These are phyloP conservation scores for Agonopterix arenella DNA, from an alignment of 2,888 invertebrate species.

Conservation along the genomic window DNA sequence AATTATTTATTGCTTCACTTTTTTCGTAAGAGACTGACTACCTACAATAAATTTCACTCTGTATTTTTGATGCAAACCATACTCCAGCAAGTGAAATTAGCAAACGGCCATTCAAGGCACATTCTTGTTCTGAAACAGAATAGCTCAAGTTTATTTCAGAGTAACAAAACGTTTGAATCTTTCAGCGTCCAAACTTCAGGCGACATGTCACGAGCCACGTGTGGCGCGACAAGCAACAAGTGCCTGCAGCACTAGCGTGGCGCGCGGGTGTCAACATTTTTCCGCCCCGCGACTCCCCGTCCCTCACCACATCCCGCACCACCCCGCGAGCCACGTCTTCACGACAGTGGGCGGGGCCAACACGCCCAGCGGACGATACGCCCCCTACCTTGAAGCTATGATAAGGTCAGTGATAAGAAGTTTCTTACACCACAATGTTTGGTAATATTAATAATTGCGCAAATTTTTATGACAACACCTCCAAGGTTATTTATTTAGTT, in stretches of 20 bases:
- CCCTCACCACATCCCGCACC: conserved; percentile 22
- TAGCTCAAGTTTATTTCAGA: too few relatives aligned
- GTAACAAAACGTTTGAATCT: too few relatives aligned
- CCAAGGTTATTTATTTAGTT: too few relatives aligned
- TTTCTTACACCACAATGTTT: not conserved
- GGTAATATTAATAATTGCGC: too few relatives aligned
- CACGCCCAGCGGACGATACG: conserved; percentile 44
- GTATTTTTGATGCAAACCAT: too few relatives aligned
- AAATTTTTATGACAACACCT: too few relatives aligned
- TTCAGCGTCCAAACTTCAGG: not conserved
- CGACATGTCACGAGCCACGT: conserved; percentile 14
- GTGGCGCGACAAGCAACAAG: conserved; percentile 30
- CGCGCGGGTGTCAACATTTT: not conserved
- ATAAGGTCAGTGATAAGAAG: not conserved
- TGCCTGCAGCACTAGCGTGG: not conserved
- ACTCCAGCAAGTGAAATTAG: too few relatives aligned
- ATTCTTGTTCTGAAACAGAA: too few relatives aligned
- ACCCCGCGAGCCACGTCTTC: conserved; percentile 37
- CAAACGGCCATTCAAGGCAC: too few relatives aligned
- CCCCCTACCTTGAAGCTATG: conserved; percentile 29
- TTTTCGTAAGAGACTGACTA: too few relatives aligned
- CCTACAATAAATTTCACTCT: too few relatives aligned
- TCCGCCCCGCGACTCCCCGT: conserved; percentile 8
- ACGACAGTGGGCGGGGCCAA: conserved; percentile 61
- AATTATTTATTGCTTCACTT: too few relatives aligned